These are phyloP conservation scores for Arenaria interpres DNA, from an alignment of 2,113 vertebrate genomes.

Conservation along the genomic window DNA sequence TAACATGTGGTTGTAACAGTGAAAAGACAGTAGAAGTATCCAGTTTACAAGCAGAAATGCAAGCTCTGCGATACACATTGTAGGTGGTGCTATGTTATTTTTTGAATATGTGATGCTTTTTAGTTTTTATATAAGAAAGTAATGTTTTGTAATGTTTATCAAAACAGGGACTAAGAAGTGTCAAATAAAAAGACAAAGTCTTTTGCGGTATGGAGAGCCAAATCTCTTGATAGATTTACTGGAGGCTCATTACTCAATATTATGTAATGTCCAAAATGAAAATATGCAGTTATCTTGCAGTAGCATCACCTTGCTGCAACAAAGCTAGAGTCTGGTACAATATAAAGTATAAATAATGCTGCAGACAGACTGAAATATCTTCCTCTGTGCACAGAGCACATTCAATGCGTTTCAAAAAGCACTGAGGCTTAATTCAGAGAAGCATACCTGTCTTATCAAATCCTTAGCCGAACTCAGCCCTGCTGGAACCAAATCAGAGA, in stretches of 20 bases:
- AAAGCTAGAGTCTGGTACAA: not conserved
- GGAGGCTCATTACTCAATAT: not conserved
- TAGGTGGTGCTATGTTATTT: not conserved
- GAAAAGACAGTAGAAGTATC: not conserved
- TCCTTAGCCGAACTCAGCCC: not conserved
- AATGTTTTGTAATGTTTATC: not conserved
- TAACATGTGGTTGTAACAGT: not conserved
- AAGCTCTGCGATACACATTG: not conserved
- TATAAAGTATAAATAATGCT: not conserved
- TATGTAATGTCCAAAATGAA: not conserved
- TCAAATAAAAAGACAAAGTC: not conserved
- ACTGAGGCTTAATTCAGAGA: not conserved
- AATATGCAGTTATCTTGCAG: not conserved
- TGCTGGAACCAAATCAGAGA: not conserved
- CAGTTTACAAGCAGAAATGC: not conserved
- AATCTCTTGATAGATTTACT: accelerated
- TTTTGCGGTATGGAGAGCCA: not conserved
- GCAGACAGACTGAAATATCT: not conserved
- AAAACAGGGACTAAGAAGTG: not conserved
- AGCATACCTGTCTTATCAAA: not conserved
- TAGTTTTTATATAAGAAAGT: not conserved
- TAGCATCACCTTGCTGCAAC: not conserved
- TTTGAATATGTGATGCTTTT: not conserved
- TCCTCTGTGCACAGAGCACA: not conserved
- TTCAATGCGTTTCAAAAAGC: not conserved